phyloP scores from a whole-genome alignment of 2,113 vertebrate genomes.

The Anser brachyrhynchus region DNA sequence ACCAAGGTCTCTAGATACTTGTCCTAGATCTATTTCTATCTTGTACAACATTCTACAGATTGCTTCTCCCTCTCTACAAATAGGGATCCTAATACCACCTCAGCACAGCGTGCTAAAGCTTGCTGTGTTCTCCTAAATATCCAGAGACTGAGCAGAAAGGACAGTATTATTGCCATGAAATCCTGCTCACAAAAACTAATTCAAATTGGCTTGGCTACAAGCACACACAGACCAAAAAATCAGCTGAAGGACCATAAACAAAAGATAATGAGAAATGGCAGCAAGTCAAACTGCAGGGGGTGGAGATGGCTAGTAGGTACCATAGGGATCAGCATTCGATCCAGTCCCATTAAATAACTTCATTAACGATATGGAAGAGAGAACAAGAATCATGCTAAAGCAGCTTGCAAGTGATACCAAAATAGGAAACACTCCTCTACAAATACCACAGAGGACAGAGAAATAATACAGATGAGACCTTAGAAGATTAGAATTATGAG shows the following conservation, averaged over 20 bases:
- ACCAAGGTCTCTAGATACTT: background rate
- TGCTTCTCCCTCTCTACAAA: background rate
- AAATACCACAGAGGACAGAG: background rate
- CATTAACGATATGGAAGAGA: conserved; percentile 14
- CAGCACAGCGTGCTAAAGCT: background rate
- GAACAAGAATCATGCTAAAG: background rate
- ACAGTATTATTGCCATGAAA: background rate
- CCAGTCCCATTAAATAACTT: conserved; percentile 34
- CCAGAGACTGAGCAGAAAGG: background rate
- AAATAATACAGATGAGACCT: background rate
- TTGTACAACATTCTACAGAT: background rate
- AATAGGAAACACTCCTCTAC: conserved; percentile 14
- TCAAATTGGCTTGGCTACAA: conserved; percentile 20
- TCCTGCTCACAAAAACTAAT: conserved; percentile 7
- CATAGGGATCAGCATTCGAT: background rate
- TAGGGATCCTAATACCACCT: background rate
- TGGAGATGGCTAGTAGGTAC: background rate
- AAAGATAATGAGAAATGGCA: conserved; percentile 41
- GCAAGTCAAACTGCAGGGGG: background rate
- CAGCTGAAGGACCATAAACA: conserved; percentile 27
- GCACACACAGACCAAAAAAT: background rate
- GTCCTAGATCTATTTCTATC: fast-evolving
- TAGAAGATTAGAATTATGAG: conserved; percentile 1
- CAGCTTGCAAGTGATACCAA: background rate
- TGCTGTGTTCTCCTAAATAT: background rate